Conservation (phyloP, 92 coral and sea anemone genomes). For the Parazoanthus darwini region DNA sequence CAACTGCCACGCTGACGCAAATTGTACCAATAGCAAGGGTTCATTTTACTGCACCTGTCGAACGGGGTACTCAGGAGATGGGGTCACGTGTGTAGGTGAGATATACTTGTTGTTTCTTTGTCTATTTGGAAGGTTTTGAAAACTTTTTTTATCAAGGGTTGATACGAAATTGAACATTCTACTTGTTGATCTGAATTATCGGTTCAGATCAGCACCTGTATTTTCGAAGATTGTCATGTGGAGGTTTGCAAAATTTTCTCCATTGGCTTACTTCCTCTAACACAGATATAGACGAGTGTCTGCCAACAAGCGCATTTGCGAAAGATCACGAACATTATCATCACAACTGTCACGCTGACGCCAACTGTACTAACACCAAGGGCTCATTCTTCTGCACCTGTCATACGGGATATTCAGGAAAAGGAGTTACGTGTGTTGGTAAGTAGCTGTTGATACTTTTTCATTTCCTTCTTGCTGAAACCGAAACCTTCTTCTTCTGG, state of each 20-base stretch:
- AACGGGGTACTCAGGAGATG: slow-evolving; percentile 82
- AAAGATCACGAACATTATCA: slow-evolving; percentile 41
- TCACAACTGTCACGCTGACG: slow-evolving; percentile 74
- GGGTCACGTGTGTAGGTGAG: slow-evolving; percentile 76
- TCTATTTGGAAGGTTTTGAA: too few species aligned
- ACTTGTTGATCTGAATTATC: too few species aligned
- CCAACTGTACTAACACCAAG: slow-evolving; percentile 82
- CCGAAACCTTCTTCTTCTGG: background rate
- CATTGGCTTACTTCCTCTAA: background rate
- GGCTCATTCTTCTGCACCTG: slow-evolving; percentile 85
- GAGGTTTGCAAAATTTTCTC: too few species aligned
- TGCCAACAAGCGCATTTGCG: slow-evolving; percentile 16
- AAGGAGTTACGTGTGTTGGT: slow-evolving; percentile 74
- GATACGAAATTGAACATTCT: too few species aligned
- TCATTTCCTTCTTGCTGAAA: background rate
- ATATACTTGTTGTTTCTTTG: background rate
- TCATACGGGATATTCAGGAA: slow-evolving; percentile 76
- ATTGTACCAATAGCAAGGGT: slow-evolving; percentile 85
- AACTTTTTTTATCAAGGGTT: too few species aligned
- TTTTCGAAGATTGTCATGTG: too few species aligned
- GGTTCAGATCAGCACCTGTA: too few species aligned
- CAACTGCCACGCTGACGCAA: slow-evolving; percentile 76
- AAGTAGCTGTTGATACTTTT: background rate
- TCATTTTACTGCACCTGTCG: slow-evolving; percentile 89
- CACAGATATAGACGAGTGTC: slow-evolving; percentile 11